These are phyloP conservation scores for Elephas maximus DNA, from an alignment of 2,113 vertebrate species.

Conservation along the genomic window DNA sequence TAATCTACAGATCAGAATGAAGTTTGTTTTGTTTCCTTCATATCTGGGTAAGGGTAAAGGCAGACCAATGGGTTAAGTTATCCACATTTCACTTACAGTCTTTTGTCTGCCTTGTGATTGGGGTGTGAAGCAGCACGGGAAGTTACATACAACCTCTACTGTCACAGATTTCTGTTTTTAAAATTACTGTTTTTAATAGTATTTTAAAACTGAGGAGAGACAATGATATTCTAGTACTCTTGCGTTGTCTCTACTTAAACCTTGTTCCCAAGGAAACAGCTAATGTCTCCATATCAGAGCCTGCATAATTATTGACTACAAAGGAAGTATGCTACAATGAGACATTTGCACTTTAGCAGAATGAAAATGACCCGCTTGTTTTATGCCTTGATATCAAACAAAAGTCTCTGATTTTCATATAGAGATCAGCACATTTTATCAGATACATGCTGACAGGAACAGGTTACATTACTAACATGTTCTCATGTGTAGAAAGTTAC, in stretches of 20 bases:
- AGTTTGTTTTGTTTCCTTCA: not conserved
- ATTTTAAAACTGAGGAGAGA: constrained; percentile 56
- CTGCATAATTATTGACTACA: constrained; percentile 80
- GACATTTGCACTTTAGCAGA: constrained; percentile 45
- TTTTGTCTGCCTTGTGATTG: not conserved
- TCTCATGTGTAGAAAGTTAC: constrained; percentile 21
- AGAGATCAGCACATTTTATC: constrained; percentile 6
- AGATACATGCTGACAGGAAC: not conserved
- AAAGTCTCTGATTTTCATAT: constrained; percentile 28
- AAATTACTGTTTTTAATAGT: constrained; percentile 4
- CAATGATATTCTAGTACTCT: constrained; percentile 76
- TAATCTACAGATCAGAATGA: not conserved
- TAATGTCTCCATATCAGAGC: constrained; percentile 86
- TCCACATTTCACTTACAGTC: not conserved
- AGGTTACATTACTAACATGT: constrained; percentile 28
- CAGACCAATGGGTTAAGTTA: not conserved
- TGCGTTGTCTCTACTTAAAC: constrained; percentile 77
- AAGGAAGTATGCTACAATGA: constrained; percentile 75
- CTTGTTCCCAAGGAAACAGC: constrained; percentile 89
- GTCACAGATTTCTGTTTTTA: constrained; percentile 18
- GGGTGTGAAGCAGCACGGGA: not conserved
- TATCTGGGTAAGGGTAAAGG: not conserved
- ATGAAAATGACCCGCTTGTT: constrained; percentile 45
- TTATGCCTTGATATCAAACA: constrained; percentile 63
- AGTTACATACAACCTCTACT: not conserved